phyloP scores from a whole-genome alignment of 2,888 invertebrate species.

The Cantharis nigra region DNA sequence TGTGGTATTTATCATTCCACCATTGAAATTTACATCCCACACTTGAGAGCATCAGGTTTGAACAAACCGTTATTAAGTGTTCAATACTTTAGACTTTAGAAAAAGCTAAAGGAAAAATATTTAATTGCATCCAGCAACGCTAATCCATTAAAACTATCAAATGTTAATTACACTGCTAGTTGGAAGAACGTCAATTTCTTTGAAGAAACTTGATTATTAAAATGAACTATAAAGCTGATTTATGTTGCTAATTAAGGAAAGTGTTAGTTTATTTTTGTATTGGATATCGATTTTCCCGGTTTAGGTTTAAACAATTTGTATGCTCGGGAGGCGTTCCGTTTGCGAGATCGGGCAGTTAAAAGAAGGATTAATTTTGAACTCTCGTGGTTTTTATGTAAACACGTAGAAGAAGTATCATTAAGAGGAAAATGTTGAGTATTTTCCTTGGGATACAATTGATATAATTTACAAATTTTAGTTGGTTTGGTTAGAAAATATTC shows the following conservation, averaged over 20 bases:
- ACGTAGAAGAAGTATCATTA: conserved; percentile 6
- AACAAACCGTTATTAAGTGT: background rate
- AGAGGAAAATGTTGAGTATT: background rate
- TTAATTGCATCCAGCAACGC: background rate
- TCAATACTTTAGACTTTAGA: background rate
- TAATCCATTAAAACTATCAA: background rate
- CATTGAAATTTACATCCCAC: background rate
- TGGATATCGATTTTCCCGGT: background rate
- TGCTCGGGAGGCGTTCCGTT: background rate
- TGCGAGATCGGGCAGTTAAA: conserved; percentile 1
- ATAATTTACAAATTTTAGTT: conserved; percentile 26
- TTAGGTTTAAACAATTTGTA: conserved; percentile 5
- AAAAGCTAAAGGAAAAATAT: background rate
- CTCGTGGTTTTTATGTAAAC: conserved; percentile 8
- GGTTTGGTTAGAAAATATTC: conserved; percentile 25
- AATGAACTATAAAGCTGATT: background rate
- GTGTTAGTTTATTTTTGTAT: background rate
- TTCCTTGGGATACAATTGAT: conserved; percentile 16
- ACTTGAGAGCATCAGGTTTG: background rate
- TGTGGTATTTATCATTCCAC: background rate
- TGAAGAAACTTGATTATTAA: conserved; percentile 3
- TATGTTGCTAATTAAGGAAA: background rate
- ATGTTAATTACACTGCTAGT: background rate
- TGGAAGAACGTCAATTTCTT: conserved; percentile 2
- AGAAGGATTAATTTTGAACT: conserved; percentile 7